Base-by-base conservation (phyloP, 53 echinoderm and acorn worm genomes). In the Echinarachnius parma region DNA sequence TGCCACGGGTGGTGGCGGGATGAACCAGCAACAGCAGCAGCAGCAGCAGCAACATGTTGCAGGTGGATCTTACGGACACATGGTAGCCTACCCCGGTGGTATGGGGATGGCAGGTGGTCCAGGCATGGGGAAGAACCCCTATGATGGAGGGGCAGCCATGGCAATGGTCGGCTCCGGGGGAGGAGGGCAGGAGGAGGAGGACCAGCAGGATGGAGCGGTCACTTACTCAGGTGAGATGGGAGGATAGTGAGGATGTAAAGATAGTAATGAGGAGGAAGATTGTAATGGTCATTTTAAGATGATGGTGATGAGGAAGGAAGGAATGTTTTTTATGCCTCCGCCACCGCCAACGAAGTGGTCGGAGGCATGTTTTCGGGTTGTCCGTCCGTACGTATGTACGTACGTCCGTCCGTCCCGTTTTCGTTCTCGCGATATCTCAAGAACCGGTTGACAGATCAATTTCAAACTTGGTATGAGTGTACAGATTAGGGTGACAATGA, bases 191-290 rank as follows among this genome's bases (percentile, higher is more conserved):
- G 69, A 69, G 21, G 69, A 53, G 2, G 53, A 53, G 21, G 69
- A 69, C 23, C 69, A 50, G 32, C 50, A 33, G 32, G 69, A 69
- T 34, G 69, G 52, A 69, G 52, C 19, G 30, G 34, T 50, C 11
- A 33, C 23, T 14, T 69, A 50, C 20, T 14, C 10, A 13, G 52
- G 52, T 50, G 11, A 50, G 52, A 14, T 39, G 7, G n/a, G n/a
- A n/a, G n/a, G n/a, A n/a, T n/a, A n/a, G n/a, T n/a, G n/a, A n/a
- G n/a, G n/a, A n/a, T n/a, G n/a, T n/a, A n/a, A n/a, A n/a, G n/a
- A n/a, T n/a, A n/a, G n/a, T n/a, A n/a, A n/a, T n/a, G n/a, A n/a
- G n/a, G n/a, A n/a, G n/a, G n/a, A n/a, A n/a, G n/a, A n/a, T n/a
- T n/a, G n/a, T n/a, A n/a, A n/a, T n/a, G n/a, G n/a, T n/a, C n/a